These are phyloP conservation scores for Leptopilina boulardi DNA, from an alignment of 1,140 invertebrate species.

Conservation along the genomic window DNA sequence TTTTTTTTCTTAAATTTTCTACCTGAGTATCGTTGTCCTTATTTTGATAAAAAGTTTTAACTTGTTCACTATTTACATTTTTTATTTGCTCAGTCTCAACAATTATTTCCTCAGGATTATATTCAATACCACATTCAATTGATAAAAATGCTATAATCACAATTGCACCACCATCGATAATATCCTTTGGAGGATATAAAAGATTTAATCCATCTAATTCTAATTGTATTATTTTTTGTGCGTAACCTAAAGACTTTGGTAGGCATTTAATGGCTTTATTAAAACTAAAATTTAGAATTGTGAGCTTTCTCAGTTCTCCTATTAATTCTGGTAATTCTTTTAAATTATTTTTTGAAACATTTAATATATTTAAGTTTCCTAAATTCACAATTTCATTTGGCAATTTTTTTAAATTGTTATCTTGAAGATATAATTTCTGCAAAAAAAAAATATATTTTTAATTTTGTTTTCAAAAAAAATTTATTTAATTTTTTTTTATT, in stretches of 20 bases:
- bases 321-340: constrained; percentile 81
- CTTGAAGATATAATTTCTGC: constrained; percentile 81
- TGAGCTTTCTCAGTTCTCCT: constrained; percentile 79
- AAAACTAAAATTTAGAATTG: constrained; percentile 76
- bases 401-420: constrained; percentile 81
- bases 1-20: constrained; percentile 39
- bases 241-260: constrained; percentile 80
- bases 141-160: constrained; percentile 83
- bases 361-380: constrained; percentile 79
- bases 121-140: constrained; percentile 69
- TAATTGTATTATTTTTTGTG: constrained; percentile 77
- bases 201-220: constrained; percentile 80
- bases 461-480: constrained; percentile 22
- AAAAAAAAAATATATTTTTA: constrained; percentile 49
- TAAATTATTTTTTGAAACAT: constrained; percentile 84
- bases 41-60: constrained; percentile 53
- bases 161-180: constrained; percentile 78
- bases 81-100: constrained; percentile 52
- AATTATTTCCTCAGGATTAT: constrained; percentile 59
- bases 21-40: constrained; percentile 71
- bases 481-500: constrained; percentile 34
- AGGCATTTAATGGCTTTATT: constrained; percentile 79
- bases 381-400: constrained; percentile 82
- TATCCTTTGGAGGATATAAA: constrained; percentile 79
- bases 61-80: constrained; percentile 49